Conservation (phyloP, 2,888 invertebrate genomes). For the Drosophila anomelani region DNA sequence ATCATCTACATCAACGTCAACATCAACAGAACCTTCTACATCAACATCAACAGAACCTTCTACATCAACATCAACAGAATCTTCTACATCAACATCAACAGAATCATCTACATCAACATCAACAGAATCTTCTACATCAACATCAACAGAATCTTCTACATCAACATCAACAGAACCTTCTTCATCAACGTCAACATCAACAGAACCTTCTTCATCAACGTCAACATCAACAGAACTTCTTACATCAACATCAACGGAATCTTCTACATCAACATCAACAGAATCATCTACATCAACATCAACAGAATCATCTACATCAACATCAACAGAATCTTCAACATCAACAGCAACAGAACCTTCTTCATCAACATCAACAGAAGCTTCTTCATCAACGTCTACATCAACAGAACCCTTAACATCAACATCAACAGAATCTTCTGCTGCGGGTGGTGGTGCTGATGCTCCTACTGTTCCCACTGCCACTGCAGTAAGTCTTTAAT, state of each 20-base stretch:
- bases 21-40: neutral
- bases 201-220: neutral
- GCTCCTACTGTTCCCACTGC: neutral
- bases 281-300: neutral
- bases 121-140: neutral
- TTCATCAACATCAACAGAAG: neutral
- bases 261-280: neutral
- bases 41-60: conserved; percentile 1
- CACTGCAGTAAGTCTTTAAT: neutral
- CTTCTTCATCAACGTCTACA: neutral
- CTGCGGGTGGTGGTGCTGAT: neutral
- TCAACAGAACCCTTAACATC: neutral
- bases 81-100: conserved; percentile 1
- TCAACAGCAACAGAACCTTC: neutral
- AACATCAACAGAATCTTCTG: neutral
- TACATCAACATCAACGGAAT: neutral
- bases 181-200: too few relatives aligned
- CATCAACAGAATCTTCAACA: neutral
- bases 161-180: neutral
- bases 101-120: neutral
- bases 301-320: neutral
- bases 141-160: too few relatives aligned
- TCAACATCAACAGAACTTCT: neutral
- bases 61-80: conserved; percentile 2
- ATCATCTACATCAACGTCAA: neutral